Percentiles rank a stretch among this genome's conserved stretches.
These are phyloP conservation scores for Acanthurus leucopareius DNA, from an alignment of 2,797 vertebrate genomes.

Conservation along the genomic window DNA sequence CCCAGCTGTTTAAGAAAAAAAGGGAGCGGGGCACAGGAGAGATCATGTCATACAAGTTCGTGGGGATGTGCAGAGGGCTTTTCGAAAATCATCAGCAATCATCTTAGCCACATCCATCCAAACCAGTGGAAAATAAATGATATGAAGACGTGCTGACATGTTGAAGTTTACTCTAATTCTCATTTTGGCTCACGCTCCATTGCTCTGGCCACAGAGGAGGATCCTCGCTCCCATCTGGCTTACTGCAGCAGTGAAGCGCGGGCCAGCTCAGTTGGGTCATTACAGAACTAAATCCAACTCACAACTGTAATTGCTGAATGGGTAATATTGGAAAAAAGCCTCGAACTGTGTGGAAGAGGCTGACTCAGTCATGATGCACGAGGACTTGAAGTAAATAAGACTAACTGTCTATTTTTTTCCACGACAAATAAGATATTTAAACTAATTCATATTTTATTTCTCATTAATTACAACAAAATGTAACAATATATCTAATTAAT, in stretches of 20 bases:
- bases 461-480: background rate
- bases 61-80: slow-evolving; percentile 46
- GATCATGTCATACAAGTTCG: slow-evolving; percentile 52
- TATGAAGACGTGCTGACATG: slow-evolving; percentile 78
- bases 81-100: slow-evolving; percentile 69
- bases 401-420: slow-evolving; percentile 13
- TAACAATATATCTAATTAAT: background rate
- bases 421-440: background rate
- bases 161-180: slow-evolving; percentile 76
- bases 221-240: slow-evolving; percentile 72
- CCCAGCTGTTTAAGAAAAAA: slow-evolving; percentile 38
- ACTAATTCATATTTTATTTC: background rate
- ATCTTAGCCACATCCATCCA: slow-evolving; percentile 69
- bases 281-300: slow-evolving; percentile 65
- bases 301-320: slow-evolving; percentile 62
- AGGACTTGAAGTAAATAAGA: slow-evolving; percentile 31
- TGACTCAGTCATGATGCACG: slow-evolving; percentile 36
- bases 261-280: slow-evolving; percentile 63
- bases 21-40: slow-evolving; percentile 35
- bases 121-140: slow-evolving; percentile 79
- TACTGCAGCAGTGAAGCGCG: slow-evolving; percentile 45
- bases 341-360: slow-evolving; percentile 50
- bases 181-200: slow-evolving; percentile 64
- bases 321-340: slow-evolving; percentile 55
- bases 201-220: slow-evolving; percentile 69